Evolutionary conservation across 2,888 invertebrate genomes (phyloP).

Genomic region (Ophonus ardosiacus): DNA sequence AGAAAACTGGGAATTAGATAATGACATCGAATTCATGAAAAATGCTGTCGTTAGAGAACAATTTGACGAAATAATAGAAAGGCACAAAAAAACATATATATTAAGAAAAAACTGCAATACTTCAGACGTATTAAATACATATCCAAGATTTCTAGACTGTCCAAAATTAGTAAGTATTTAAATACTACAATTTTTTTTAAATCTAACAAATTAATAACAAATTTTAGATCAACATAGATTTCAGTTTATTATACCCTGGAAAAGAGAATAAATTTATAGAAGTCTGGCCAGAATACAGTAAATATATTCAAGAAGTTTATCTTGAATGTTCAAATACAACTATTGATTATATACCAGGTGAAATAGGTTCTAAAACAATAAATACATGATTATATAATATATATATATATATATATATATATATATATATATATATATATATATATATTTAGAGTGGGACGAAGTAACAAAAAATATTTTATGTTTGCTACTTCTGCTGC

Average conservation of each 20-base stretch:
- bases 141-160: neutral
- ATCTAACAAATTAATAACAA: neutral
- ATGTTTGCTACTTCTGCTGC: too few species aligned
- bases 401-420: too few species aligned
- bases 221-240: neutral
- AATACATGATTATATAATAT: too few species aligned
- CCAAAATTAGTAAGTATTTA: neutral
- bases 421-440: too few species aligned
- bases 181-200: too few species aligned
- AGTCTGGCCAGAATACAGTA: neutral
- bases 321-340: neutral
- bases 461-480: too few species aligned
- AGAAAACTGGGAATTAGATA: neutral
- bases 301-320: neutral
- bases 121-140: neutral
- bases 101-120: neutral
- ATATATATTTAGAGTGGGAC: too few species aligned
- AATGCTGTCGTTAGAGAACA: neutral
- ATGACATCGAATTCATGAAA: neutral
- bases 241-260: neutral
- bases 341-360: neutral
- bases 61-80: neutral
- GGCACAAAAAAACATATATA: neutral
- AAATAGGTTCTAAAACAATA: too few species aligned
- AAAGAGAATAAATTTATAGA: neutral